Base-by-base conservation (phyloP, 2,113 vertebrate genomes). In the Phyllopteryx taeniolatus region DNA sequence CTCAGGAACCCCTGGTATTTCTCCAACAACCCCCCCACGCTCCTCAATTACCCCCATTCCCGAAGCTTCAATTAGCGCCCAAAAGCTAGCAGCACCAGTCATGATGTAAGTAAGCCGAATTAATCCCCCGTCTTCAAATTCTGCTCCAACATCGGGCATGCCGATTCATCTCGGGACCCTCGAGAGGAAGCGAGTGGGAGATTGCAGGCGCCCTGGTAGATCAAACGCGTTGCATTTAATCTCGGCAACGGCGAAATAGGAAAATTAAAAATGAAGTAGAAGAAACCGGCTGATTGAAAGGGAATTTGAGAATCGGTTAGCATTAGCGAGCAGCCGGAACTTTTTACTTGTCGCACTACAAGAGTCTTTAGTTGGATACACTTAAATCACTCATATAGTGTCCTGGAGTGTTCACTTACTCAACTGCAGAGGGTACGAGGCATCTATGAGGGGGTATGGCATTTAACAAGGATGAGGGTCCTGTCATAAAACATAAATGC, bases 141-240 rank as follows among this genome's bases (percentile, higher is more conserved):
- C 15, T 39, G 17, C 15, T 10, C 7, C 39, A 9, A 22, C 63
- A 44, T 65, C 14, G 14, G 20, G 8, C 42, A 44, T 22, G 42
- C 42, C 43, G 42, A 65, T 65, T 65, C 43, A 64, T 64, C 39
- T 64, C 61, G 39, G 17, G 57, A 31, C 56, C 22, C 56, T 20
- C 11, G 60, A 20, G 60, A 19, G 35, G 35, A 39, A 62, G 35
- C 60, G 33, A 63, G 61, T 20, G 2, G 39, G 39, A 65, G 63
- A 44, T 27, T 13, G 63, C 39, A 10, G 11, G 39, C 19, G 19
- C 8, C 14, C 33, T 14, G 8, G 33, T 19, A 62, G 19, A 63
- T 46, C 63, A 44, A 65, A 65, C n/a, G 43, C 2, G 17, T 61
- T 61, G 59, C 59, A 5, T 65, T 65, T 46, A 12, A 44, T 65